Conservation (phyloP, 2,797 vertebrate genomes). For the Centropyge bicolor region DNA sequence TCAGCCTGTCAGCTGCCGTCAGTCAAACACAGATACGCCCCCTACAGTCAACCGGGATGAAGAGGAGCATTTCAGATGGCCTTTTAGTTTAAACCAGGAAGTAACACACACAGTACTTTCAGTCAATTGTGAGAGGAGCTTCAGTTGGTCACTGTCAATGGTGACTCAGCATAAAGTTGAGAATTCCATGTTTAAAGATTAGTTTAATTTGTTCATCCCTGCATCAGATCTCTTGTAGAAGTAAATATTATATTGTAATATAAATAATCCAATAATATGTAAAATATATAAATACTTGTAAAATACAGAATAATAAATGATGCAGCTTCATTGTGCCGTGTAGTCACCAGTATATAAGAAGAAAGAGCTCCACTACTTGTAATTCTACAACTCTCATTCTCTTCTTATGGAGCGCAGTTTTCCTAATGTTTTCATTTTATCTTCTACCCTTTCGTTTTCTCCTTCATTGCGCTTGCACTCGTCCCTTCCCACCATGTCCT, state of each 20-base stretch:
- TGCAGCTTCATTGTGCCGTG: not conserved
- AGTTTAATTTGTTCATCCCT: not conserved
- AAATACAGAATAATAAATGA: no score
- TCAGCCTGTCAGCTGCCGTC: not conserved
- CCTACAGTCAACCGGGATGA: not conserved
- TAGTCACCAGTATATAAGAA: not conserved
- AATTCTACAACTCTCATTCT: not conserved
- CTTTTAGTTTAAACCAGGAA: no score
- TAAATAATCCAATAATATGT: no score
- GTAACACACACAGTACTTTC: no score
- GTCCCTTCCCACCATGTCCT: slow-evolving; percentile 18
- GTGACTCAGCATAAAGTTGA: no score
- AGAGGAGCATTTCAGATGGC: no score
- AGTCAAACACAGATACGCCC: not conserved
- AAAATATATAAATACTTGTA: no score
- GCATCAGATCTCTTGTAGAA: not conserved
- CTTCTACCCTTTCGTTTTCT: slow-evolving; percentile 1
- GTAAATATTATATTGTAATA: no score
- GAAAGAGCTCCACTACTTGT: not conserved
- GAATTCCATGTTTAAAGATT: no score
- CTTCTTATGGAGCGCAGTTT: slow-evolving; percentile 13
- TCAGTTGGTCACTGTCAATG: no score
- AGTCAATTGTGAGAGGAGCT: no score
- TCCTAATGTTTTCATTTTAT: slow-evolving; percentile 11
- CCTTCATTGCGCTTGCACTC: slow-evolving; percentile 13